Base-by-base conservation (phyloP, 2,797 vertebrate species). In the Pantherophis vulpinus region DNA sequence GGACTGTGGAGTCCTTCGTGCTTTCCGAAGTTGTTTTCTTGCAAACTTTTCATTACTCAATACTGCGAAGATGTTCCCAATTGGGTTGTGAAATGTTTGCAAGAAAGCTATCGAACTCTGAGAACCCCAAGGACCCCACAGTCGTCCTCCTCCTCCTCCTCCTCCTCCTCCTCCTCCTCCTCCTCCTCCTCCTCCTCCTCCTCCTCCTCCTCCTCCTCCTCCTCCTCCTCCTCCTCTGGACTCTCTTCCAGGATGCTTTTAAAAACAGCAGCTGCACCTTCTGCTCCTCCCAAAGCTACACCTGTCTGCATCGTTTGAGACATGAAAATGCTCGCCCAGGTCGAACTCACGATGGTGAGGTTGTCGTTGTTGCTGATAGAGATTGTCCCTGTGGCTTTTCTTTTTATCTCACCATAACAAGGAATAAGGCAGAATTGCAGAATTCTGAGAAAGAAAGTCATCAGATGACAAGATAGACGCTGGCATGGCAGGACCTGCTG, bases 281-380 rank as follows among this genome's bases (percentile, higher is more conserved):
- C 63, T 14, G 27, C 63, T 66, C 0, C 29, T 66, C 63, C 63
- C 29, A n/a, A 66, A 29, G 29, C 6, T 13, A 66, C 63, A 7
- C 63, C 63, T 66, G 63, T 6, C 63, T 14, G 63, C 63, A 66
- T n/a, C 63, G 5, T 32, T n/a, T 66, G 29, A 29, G 63, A 66
- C 13, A 5, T 6, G 63, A 14, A 66, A 5, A 66, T 6, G 12
- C 29, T 66, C 2, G 63, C 29, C 63, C 63, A 14, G 29, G 63
- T 1, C 5, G 29, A n/a, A 6, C 63, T 14, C 2, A n/a, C 0
- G 5, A 14, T 2, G 63, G 12, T 2, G 63, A n/a, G 29, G 29
- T 5, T 66, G 13, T 12, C 27, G 11, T 11, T 4, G 25, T 66
- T 66, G 63, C 2, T n/a, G 5, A 66, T 6, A n/a, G 29, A 66